Conservation (phyloP, 2,888 invertebrate species). For the Cephonodes hylas region DNA sequence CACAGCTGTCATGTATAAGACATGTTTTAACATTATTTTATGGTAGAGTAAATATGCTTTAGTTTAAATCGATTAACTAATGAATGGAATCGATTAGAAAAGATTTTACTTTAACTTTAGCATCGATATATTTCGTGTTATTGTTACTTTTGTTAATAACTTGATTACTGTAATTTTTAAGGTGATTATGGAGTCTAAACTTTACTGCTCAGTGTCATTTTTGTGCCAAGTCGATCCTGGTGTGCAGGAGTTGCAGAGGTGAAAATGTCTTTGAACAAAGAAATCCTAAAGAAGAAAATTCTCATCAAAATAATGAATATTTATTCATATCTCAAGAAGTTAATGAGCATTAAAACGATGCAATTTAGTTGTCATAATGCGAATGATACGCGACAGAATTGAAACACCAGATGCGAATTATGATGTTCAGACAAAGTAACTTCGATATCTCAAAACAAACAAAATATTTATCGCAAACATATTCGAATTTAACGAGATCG, state of each 20-base stretch:
- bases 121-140: no score
- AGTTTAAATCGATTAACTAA: background rate
- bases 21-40: background rate
- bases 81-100: no score
- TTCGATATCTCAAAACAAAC: background rate
- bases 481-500: background rate
- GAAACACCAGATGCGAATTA: background rate
- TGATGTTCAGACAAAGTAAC: background rate
- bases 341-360: background rate
- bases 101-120: no score
- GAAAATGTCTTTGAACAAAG: no score
- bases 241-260: no score
- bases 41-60: background rate
- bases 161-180: background rate
- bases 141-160: no score
- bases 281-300: background rate
- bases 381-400: background rate
- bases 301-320: background rate
- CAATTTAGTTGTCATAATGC: background rate
- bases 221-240: no score
- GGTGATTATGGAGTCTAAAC: background rate
- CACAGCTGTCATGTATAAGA: background rate
- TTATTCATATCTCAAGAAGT: no score
- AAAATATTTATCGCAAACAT: background rate
- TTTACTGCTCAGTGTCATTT: background rate